phyloP scores from a whole-genome alignment of 1,140 invertebrate genomes.

The Nephila pilipes region DNA sequence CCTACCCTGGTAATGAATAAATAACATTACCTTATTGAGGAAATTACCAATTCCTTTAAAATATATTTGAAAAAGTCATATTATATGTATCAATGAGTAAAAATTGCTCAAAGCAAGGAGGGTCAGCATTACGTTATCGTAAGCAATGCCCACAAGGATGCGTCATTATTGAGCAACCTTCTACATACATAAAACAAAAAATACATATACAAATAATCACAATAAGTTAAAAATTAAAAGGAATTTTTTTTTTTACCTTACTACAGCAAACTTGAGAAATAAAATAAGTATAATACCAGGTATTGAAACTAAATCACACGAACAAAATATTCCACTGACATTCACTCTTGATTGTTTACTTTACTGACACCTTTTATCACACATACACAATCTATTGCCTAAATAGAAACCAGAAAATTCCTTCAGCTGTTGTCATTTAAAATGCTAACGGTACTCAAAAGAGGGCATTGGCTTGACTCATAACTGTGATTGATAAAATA shows the following conservation, averaged over 20 bases:
- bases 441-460: neutral
- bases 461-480: neutral
- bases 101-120: neutral
- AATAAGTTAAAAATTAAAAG: neutral
- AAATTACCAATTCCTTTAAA: neutral
- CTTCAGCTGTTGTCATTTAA: neutral
- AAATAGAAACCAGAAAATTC: conserved; percentile 14
- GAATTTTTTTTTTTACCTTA: neutral
- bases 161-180: neutral
- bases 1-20: neutral
- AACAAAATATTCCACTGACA: neutral
- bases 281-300: neutral
- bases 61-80: neutral
- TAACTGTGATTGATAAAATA: too few species aligned
- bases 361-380: neutral
- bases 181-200: neutral
- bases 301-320: neutral
- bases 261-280: neutral
- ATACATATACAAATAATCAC: neutral
- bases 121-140: neutral
- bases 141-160: neutral
- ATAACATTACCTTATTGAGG: neutral
- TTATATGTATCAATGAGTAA: neutral
- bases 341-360: conserved; percentile 14
- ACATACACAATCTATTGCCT: neutral